phyloP scores from a whole-genome alignment of 2,888 invertebrate species.

The Fragum fragum region DNA sequence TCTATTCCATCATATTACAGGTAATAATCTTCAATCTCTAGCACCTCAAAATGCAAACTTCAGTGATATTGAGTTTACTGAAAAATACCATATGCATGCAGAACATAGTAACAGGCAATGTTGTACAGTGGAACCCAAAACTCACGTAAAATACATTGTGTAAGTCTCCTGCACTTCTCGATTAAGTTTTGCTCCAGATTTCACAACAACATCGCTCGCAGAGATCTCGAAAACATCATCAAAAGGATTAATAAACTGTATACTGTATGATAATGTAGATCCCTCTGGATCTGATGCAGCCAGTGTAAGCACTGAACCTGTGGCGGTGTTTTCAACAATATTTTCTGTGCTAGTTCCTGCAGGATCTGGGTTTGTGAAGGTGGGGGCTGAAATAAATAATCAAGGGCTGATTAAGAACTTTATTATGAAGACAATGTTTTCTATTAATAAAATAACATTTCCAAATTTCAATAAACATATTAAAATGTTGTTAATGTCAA shows the following conservation, averaged over 20 bases:
- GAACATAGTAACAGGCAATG: too few species aligned
- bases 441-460: too few species aligned
- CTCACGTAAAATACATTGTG: constrained; percentile 4
- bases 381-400: background rate
- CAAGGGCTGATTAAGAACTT: too few species aligned
- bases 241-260: background rate
- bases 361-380: background rate
- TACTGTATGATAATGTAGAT: background rate
- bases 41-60: too few species aligned
- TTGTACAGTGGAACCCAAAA: too few species aligned
- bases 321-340: background rate
- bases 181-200: background rate
- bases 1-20: too few species aligned
- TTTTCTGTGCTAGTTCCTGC: background rate
- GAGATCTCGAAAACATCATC: background rate
- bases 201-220: background rate
- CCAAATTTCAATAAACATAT: too few species aligned
- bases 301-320: background rate
- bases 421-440: too few species aligned
- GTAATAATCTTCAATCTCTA: too few species aligned
- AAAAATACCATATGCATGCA: too few species aligned
- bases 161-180: background rate
- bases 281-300: constrained; percentile 4
- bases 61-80: too few species aligned
- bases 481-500: too few species aligned